Percentiles rank a stretch among this genome's conserved stretches.
These are phyloP conservation scores for Tenthredo distinguenda DNA, from an alignment of 2,888 invertebrate species.

Conservation along the genomic window DNA sequence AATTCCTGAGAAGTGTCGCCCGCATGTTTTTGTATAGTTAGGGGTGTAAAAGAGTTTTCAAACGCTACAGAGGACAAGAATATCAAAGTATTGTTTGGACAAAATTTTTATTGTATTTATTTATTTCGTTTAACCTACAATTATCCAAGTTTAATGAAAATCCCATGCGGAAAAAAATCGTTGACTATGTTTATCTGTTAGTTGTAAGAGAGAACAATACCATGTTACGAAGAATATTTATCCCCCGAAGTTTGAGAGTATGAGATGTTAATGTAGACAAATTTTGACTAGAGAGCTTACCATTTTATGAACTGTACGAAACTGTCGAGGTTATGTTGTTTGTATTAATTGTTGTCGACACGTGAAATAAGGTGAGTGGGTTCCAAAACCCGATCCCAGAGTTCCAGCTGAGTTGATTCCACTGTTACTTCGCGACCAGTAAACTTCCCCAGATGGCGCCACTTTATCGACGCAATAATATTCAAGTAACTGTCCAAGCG, in stretches of 20 bases:
- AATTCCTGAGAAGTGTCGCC: background rate
- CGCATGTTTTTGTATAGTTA: background rate
- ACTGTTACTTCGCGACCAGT: too few species aligned
- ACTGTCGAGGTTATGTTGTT: conserved; percentile 13
- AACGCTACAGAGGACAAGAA: background rate
- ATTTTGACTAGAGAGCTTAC: background rate
- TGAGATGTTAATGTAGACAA: background rate
- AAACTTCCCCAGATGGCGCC: too few species aligned
- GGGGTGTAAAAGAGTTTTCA: background rate
- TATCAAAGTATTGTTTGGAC: background rate
- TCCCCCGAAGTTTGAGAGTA: background rate
- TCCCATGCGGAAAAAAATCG: background rate
- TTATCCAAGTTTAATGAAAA: background rate
- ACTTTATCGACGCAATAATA: too few species aligned
- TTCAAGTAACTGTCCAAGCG: too few species aligned
- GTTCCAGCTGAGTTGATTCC: too few species aligned
- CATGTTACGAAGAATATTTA: background rate
- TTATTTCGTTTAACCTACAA: background rate
- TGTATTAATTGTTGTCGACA: background rate
- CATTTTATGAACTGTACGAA: conserved; percentile 1
- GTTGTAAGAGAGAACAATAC: background rate
- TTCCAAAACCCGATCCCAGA: background rate
- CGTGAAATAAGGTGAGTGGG: background rate
- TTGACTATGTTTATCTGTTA: background rate
- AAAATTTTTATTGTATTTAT: background rate